Evolutionary conservation across 2,113 vertebrate species (phyloP).

Genomic region (Tragulus kanchil): DNA sequence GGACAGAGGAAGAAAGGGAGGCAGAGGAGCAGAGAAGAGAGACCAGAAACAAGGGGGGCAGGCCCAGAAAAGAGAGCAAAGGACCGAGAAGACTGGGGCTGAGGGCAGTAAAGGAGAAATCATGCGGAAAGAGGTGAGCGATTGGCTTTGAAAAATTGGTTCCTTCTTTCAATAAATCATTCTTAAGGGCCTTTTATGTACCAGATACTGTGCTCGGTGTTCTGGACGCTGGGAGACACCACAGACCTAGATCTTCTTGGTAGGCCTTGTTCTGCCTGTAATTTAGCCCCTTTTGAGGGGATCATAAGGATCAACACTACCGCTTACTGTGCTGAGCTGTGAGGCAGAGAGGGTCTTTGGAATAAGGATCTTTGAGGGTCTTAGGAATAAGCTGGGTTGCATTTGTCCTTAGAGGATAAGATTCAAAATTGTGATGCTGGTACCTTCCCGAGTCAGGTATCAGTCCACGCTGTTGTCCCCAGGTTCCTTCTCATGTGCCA

Average conservation of each 20-base stretch:
- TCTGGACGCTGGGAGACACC: not conserved
- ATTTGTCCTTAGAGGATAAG: not conserved
- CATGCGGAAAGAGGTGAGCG: not conserved
- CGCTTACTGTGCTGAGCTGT: not conserved
- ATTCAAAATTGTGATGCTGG: not conserved
- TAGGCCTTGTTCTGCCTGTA: not conserved
- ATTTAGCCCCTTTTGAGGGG: not conserved
- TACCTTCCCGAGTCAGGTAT: not conserved
- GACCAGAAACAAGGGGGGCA: not conserved
- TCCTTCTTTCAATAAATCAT: slow-evolving; percentile 33
- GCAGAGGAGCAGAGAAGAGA: not conserved
- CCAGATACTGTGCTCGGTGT: not conserved
- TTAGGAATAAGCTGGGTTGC: not conserved
- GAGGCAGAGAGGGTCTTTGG: not conserved
- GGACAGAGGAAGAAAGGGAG: not conserved
- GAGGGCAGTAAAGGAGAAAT: not conserved
- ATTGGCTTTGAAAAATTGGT: slow-evolving; percentile 9
- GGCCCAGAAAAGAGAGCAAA: not conserved
- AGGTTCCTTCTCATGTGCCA: not conserved
- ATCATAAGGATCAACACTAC: not conserved
- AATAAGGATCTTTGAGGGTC: not conserved
- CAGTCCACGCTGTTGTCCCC: not conserved
- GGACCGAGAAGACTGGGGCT: not conserved
- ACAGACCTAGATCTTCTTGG: not conserved
- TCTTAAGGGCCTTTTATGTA: not conserved